A percentile compares a stretch with the other conserved stretches of the same genome.
phyloP scores from a whole-genome alignment of 2,888 invertebrate genomes.

The Ectemnius continuus region DNA sequence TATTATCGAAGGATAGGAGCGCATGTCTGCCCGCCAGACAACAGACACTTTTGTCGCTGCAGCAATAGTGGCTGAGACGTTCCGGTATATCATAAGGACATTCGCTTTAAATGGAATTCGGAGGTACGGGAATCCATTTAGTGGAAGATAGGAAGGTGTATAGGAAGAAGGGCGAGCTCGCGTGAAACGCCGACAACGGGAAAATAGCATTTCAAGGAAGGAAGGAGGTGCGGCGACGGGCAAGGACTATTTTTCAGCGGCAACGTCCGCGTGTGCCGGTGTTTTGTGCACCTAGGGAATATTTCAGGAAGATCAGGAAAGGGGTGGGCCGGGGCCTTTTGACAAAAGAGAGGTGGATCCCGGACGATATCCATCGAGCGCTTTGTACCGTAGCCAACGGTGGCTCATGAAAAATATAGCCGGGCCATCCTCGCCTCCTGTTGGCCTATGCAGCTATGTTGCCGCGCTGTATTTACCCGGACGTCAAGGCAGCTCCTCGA shows the following conservation, averaged over 20 bases:
- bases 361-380: constrained; percentile 13
- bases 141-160: too few species aligned
- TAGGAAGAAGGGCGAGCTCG: too few species aligned
- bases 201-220: too few species aligned
- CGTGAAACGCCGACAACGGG: neutral
- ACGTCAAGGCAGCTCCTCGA: constrained; percentile 23
- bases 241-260: constrained; percentile 1
- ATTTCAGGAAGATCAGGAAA: neutral
- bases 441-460: constrained; percentile 12
- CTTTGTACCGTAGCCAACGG: constrained; percentile 3
- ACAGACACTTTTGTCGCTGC: too few species aligned
- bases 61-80: too few species aligned
- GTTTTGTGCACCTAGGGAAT: neutral
- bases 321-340: neutral
- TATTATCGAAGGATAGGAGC: too few species aligned
- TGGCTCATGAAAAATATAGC: constrained; percentile 16
- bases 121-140: neutral
- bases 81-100: too few species aligned
- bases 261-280: neutral
- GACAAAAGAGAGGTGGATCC: constrained; percentile 12
- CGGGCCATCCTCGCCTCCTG: constrained; percentile 3
- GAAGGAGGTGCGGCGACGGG: neutral
- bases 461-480: constrained; percentile 25
- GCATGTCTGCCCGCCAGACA: too few species aligned
- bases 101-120: too few species aligned